These are phyloP conservation scores for Alcis repandata DNA, from an alignment of 2,888 invertebrate species.

Conservation along the genomic window DNA sequence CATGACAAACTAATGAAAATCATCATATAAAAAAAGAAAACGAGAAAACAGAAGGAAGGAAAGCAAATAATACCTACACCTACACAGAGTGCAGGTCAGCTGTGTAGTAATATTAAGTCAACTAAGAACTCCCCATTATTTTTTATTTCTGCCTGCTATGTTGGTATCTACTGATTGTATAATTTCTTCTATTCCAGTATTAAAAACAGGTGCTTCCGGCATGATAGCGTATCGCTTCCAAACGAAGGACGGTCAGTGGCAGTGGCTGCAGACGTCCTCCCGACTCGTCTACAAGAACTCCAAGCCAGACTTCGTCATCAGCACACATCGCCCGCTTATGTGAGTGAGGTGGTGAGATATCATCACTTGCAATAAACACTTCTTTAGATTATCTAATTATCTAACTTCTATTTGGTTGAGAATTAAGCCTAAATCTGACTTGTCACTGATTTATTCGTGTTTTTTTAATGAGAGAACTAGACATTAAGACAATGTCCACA, in stretches of 20 bases:
- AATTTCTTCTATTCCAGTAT: slow-evolving; percentile 88
- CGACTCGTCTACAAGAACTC: slow-evolving; percentile 99
- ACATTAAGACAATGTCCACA: too few relatives aligned
- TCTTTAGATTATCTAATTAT: neutral
- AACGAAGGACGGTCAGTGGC: slow-evolving; percentile 97
- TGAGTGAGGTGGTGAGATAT: slow-evolving; percentile 81
- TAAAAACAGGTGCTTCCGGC: slow-evolving; percentile 99
- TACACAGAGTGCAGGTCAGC: too few relatives aligned
- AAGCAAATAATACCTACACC: too few relatives aligned
- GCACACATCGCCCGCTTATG: slow-evolving; percentile 99
- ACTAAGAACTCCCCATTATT: too few relatives aligned
- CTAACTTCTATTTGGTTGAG: neutral
- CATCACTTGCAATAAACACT: neutral
- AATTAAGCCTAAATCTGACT: neutral
- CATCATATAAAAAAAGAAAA: too few relatives aligned
- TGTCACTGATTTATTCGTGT: too few relatives aligned
- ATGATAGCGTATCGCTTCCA: slow-evolving; percentile 99
- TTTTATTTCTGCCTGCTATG: too few relatives aligned
- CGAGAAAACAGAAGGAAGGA: too few relatives aligned
- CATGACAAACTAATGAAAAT: too few relatives aligned
- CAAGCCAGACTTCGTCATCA: slow-evolving; percentile 99
- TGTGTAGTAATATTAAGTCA: too few relatives aligned
- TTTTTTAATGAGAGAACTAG: too few relatives aligned
- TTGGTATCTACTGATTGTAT: neutral
- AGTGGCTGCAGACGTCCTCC: slow-evolving; percentile 98